phyloP scores from a whole-genome alignment of 92 coral and sea anemone genomes.

The Plumapathes pennacea region DNA sequence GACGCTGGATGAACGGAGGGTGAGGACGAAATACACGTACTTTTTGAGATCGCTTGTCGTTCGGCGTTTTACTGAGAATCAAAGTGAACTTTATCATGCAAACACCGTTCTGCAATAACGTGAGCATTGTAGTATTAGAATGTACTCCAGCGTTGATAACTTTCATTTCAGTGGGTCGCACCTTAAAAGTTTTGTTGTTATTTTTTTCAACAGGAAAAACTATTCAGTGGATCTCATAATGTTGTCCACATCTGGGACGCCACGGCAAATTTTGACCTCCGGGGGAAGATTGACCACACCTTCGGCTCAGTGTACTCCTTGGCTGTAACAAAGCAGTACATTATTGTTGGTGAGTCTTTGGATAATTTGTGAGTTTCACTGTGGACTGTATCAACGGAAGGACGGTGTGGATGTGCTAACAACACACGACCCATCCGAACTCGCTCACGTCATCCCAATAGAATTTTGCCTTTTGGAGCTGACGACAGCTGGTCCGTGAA shows the following conservation, averaged over 20 bases:
- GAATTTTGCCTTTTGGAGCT: no score
- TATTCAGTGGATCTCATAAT: conserved; percentile 95
- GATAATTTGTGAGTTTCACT: no score
- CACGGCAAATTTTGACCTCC: conserved; percentile 78
- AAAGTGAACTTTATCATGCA: not conserved
- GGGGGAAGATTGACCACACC: conserved; percentile 76
- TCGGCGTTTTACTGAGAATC: not conserved
- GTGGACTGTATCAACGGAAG: no score
- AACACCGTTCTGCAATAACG: no score
- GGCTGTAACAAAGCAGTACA: conserved; percentile 79
- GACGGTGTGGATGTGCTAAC: no score
- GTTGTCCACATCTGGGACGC: conserved; percentile 97
- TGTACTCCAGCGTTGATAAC: not conserved
- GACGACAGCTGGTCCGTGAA: no score
- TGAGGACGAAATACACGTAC: no score
- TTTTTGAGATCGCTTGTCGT: no score
- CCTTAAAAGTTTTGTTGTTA: not conserved
- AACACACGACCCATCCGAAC: no score
- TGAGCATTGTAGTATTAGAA: no score
- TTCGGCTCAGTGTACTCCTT: conserved; percentile 93
- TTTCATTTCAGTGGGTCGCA: not conserved
- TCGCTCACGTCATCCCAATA: no score
- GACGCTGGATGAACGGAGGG: conserved; percentile 86
- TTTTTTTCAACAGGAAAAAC: conserved; percentile 64
- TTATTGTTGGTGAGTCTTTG: conserved; percentile 79